A percentile compares a stretch with the other conserved stretches of the same genome.
Evolutionary conservation across 2,113 vertebrate species (phyloP).

Genomic region (Connochaetes taurinus): DNA sequence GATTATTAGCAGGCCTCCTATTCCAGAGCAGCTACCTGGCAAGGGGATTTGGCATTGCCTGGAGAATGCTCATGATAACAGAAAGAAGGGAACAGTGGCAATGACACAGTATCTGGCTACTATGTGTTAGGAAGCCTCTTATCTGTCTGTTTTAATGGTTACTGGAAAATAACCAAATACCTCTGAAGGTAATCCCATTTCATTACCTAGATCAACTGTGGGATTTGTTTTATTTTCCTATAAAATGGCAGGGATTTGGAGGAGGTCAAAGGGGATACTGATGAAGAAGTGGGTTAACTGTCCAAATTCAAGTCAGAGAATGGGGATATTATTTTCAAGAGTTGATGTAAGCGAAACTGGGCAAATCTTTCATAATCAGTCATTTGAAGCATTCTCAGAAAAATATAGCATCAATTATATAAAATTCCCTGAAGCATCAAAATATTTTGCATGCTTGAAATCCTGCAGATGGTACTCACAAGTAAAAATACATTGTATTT

Average conservation of each 20-base stretch:
- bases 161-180: not conserved
- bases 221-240: not conserved
- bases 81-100: not conserved
- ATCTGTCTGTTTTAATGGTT: not conserved
- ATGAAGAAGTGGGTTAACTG: not conserved
- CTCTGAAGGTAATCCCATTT: not conserved
- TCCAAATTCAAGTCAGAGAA: not conserved
- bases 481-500: conserved; percentile 66
- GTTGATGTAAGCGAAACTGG: conserved; percentile 48
- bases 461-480: conserved; percentile 77
- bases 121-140: not conserved
- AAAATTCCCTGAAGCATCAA: conserved; percentile 73
- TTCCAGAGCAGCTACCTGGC: not conserved
- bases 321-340: conserved; percentile 9
- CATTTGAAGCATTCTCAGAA: conserved; percentile 62
- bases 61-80: not conserved
- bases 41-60: not conserved
- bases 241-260: not conserved
- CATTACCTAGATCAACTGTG: not conserved
- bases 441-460: conserved; percentile 77
- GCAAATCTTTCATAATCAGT: conserved; percentile 53
- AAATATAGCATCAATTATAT: conserved; percentile 67
- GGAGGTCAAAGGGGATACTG: not conserved
- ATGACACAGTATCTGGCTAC: not conserved
- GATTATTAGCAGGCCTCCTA: not conserved